Conservation (phyloP, 1,140 invertebrate species). For the Fopius arisanus region DNA sequence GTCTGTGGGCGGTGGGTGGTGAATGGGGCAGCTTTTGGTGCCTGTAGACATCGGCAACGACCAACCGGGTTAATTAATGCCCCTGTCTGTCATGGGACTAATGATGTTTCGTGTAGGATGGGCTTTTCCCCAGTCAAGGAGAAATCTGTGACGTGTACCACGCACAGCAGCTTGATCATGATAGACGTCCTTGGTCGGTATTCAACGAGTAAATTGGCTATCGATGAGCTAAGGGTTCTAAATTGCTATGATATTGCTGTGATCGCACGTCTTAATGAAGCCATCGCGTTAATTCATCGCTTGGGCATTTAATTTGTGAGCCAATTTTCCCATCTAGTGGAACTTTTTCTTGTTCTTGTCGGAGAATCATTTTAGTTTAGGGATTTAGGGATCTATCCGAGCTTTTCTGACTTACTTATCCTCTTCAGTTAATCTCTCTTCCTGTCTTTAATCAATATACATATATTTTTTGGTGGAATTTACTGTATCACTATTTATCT, state of each 20-base stretch:
- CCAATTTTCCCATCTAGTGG: too few relatives aligned
- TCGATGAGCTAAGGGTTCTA: neutral
- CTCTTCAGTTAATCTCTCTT: too few relatives aligned
- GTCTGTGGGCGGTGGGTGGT: neutral
- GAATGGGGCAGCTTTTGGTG: neutral
- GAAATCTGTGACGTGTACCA: neutral
- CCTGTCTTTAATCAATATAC: too few relatives aligned
- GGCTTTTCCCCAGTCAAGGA: neutral
- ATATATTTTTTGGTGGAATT: too few relatives aligned
- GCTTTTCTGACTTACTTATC: too few relatives aligned
- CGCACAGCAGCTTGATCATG: neutral
- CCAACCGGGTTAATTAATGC: neutral
- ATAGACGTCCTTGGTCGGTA: neutral
- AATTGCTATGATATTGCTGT: neutral
- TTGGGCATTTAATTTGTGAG: too few relatives aligned
- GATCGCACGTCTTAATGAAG: neutral
- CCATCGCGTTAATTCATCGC: too few relatives aligned
- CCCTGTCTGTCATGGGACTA: conserved; percentile 1
- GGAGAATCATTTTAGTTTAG: too few relatives aligned
- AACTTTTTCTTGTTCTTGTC: too few relatives aligned
- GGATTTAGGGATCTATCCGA: too few relatives aligned
- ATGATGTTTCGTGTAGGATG: conserved; percentile 6
- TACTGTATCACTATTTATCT: too few relatives aligned
- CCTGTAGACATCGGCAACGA: neutral
- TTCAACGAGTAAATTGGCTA: neutral